These are phyloP conservation scores for Vanacampus margaritifer DNA, from an alignment of 2,113 vertebrate species.

Conservation along the genomic window DNA sequence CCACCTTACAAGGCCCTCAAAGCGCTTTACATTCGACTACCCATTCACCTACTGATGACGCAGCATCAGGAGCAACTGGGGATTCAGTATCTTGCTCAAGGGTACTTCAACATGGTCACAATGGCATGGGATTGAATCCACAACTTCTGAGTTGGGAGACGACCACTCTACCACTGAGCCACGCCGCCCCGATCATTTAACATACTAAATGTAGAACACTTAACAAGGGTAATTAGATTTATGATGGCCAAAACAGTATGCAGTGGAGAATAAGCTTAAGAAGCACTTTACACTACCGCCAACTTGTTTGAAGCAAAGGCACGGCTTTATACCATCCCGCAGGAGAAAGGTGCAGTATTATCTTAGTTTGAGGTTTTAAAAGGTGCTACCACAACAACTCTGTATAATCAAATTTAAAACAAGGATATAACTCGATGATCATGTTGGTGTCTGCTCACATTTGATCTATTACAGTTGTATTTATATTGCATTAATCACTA, in stretches of 20 bases:
- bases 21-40: no score
- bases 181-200: no score
- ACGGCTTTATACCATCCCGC: not conserved
- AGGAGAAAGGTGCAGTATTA: not conserved
- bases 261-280: not conserved
- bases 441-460: not conserved
- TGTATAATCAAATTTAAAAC: not conserved
- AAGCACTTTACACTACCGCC: not conserved
- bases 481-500: not conserved
- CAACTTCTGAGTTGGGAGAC: no score
- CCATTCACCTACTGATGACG: no score
- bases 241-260: not conserved
- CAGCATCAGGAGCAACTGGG: no score
- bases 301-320: not conserved
- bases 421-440: not conserved
- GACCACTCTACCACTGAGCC: no score
- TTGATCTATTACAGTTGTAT: not conserved
- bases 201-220: no score
- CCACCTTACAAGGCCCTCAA: no score
- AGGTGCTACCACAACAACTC: not conserved
- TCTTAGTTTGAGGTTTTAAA: not conserved
- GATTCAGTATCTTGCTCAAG: no score
- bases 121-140: no score
- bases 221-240: not conserved
- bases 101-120: no score